A percentile compares a stretch with the other conserved stretches of the same genome.
phyloP scores from a whole-genome alignment of 2,888 invertebrate genomes.

The Pyrochroa serraticornis region DNA sequence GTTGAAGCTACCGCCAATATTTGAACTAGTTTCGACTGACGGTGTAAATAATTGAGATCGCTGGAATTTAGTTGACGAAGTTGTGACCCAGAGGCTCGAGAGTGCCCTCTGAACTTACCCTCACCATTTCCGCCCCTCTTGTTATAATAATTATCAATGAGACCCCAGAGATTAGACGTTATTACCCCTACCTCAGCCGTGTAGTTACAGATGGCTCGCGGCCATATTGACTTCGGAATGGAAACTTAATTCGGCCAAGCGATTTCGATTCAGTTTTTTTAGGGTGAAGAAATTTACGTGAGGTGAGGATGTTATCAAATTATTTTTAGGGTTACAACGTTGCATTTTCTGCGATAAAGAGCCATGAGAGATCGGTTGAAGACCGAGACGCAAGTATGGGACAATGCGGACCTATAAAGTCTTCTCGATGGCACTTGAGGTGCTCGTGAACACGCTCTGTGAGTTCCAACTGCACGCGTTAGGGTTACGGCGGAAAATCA shows the following conservation, averaged over 20 bases:
- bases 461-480: not conserved
- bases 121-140: slow-evolving; percentile 47
- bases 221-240: slow-evolving; percentile 12
- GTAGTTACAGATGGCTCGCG: slow-evolving; percentile 17
- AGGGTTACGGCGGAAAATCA: not conserved
- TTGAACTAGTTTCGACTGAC: slow-evolving; percentile 24
- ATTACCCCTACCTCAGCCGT: slow-evolving; percentile 44
- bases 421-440: slow-evolving; percentile 21
- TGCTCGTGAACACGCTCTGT: slow-evolving; percentile 5
- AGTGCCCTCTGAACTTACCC: slow-evolving; percentile 53
- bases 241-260: too few species aligned
- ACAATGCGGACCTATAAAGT: slow-evolving; percentile 20
- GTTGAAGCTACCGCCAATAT: slow-evolving; percentile 20
- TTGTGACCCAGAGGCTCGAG: slow-evolving; percentile 51
- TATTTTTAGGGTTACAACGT: slow-evolving; percentile 2
- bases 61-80: slow-evolving; percentile 36
- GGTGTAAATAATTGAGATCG: slow-evolving; percentile 28
- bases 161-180: slow-evolving; percentile 54
- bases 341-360: slow-evolving; percentile 11
- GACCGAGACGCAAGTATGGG: slow-evolving; percentile 10
- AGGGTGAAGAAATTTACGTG: slow-evolving; percentile 12
- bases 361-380: slow-evolving; percentile 14
- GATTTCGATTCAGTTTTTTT: too few species aligned
- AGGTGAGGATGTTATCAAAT: slow-evolving; percentile 9
- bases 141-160: slow-evolving; percentile 60